phyloP scores from a whole-genome alignment of 2,888 invertebrate species.

The Lepidocyrtoides sp. region DNA sequence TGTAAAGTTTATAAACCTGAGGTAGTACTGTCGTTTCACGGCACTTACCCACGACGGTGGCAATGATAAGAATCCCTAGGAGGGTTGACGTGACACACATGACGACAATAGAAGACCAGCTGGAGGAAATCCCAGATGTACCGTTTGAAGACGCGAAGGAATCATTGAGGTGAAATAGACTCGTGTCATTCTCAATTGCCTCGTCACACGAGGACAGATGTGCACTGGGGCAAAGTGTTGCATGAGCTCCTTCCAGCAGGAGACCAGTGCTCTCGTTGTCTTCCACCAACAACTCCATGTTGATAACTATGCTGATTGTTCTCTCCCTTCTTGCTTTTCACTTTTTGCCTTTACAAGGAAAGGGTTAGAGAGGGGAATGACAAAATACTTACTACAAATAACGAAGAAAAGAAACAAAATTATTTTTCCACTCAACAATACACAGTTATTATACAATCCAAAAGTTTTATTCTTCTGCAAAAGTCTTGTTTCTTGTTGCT shows the following conservation, averaged over 20 bases:
- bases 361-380: background rate
- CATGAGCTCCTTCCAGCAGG: conserved; percentile 61
- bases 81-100: conserved; percentile 91
- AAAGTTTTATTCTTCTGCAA: too few relatives aligned
- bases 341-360: background rate
- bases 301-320: background rate
- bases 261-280: conserved; percentile 50
- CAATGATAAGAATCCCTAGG: conserved; percentile 95
- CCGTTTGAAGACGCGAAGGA: conserved; percentile 72
- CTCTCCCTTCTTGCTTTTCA: background rate
- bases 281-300: conserved; percentile 65
- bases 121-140: conserved; percentile 76
- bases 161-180: conserved; percentile 75
- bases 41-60: conserved; percentile 96
- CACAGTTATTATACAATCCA: too few relatives aligned
- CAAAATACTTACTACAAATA: too few relatives aligned
- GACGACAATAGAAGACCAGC: conserved; percentile 82
- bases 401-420: too few relatives aligned
- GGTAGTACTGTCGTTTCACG: background rate
- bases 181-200: conserved; percentile 64
- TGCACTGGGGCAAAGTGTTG: conserved; percentile 76
- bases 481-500: background rate
- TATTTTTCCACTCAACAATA: too few relatives aligned
- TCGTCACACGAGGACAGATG: conserved; percentile 72
- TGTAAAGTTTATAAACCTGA: background rate